Conservation (phyloP, 2,888 invertebrate genomes). For the Eubasilissa splendida region DNA sequence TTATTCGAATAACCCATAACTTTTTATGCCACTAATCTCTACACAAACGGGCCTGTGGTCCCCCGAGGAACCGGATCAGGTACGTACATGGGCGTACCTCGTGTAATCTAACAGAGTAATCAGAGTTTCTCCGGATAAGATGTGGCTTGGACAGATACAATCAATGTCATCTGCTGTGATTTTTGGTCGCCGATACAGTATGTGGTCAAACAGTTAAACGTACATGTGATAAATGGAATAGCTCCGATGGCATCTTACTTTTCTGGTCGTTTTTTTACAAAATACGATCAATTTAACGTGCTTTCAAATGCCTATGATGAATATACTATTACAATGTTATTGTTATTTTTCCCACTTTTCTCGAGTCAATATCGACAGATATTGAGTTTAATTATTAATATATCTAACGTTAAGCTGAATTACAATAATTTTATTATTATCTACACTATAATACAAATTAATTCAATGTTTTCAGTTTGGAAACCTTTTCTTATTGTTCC, state of each 20-base stretch:
- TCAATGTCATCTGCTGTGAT: conserved; percentile 41
- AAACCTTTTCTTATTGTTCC: no score
- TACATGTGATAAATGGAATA: conserved; percentile 7
- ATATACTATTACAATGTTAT: no score
- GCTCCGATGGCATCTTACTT: background rate
- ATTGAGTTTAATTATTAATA: no score
- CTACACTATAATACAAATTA: no score
- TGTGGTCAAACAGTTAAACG: conserved; percentile 24
- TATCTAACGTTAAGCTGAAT: no score
- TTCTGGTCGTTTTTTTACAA: background rate
- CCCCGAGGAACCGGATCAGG: conserved; percentile 33
- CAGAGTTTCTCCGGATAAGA: conserved; percentile 46
- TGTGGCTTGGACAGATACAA: conserved; percentile 33
- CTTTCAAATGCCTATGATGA: no score
- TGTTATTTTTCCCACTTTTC: no score
- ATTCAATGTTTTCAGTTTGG: no score
- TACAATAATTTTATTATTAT: no score
- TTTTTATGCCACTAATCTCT: conserved; percentile 1
- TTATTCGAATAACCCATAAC: background rate
- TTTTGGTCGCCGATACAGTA: conserved; percentile 42
- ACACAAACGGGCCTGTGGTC: background rate
- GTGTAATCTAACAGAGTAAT: conserved; percentile 37
- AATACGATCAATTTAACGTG: conserved; percentile 10
- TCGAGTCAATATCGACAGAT: no score
- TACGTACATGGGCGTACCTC: conserved; percentile 1